Evolutionary conservation across 2,113 vertebrate genomes (phyloP), one percentile per base, ranked within the genome.

Genomic region (Pelecanoides urinatrix): DNA sequence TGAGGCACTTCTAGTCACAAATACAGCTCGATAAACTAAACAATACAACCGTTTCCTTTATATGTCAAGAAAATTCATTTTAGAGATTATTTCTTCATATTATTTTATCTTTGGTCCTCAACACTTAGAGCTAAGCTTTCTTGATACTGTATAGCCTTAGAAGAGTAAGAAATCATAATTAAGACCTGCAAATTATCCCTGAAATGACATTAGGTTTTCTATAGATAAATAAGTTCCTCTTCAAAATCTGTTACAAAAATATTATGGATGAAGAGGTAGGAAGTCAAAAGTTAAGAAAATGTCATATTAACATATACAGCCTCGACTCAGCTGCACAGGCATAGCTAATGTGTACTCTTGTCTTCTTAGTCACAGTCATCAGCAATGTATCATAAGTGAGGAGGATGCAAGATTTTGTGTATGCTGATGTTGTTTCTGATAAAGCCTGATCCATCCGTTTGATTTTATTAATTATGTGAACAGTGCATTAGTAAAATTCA

Each of bases 241-340:
- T 86, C 25, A 67, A 92, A 93, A 52, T 75, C 56, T 62, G 32
- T 74, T 93, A 56, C 34, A 63, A 89, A 95, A 95, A 68, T 80
- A 32, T 83, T 92, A 55, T 72, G 52, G 61, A 71, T 91, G 18
- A 87, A 68, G 36, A 85, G 40, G 30, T 68, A 71, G 40, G 61
- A 86, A 94, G 71, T 65, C 70, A 86, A 82, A 95, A 96, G 85
- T 86, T 94, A 95, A 88, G 74, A 86, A 96, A 93, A 92, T 88
- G 72, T 92, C 63, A 0, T 44, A 92, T 93, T 94, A 94, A 79
- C 88, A 94, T 95, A 74, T 76, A 44, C 42, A 68, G 61, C 68
- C 86, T 91, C 74, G 79, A 67, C 55, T 92, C 82, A 94, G 65
- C 83, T 78, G 82, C 67, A 66, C n/a, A 88, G 77, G 36, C 85